Conservation (phyloP, 2,888 invertebrate species). For the Alloplasta piceator region DNA sequence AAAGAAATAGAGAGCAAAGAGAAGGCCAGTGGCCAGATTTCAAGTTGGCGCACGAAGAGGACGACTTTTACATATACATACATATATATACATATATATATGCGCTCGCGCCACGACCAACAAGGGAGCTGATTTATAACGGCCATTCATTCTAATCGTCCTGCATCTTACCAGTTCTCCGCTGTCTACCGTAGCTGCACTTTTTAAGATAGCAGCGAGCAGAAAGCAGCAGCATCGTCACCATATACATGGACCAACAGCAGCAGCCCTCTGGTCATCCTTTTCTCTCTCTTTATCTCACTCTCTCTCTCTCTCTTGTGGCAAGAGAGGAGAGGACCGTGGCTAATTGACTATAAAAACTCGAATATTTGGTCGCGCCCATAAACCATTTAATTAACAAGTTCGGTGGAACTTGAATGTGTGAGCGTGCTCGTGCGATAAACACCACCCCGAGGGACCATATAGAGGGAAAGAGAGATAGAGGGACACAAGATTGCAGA, state of each 20-base stretch:
- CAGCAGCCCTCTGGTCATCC: slow-evolving; percentile 24
- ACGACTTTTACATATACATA: slow-evolving; percentile 3
- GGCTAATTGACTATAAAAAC: slow-evolving; percentile 81
- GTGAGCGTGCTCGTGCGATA: slow-evolving; percentile 50
- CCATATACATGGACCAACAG: slow-evolving; percentile 18
- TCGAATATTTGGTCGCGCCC: slow-evolving; percentile 77
- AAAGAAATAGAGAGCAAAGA: slow-evolving; percentile 61
- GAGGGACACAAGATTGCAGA: slow-evolving; percentile 13
- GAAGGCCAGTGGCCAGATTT: slow-evolving; percentile 51
- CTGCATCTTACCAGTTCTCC: slow-evolving; percentile 75
- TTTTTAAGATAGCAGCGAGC: slow-evolving; percentile 74
- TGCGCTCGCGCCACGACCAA: slow-evolving; percentile 68
- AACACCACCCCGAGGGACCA: slow-evolving; percentile 41
- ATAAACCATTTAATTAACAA: slow-evolving; percentile 80
- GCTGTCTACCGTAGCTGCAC: slow-evolving; percentile 75
- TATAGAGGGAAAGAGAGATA: slow-evolving; percentile 2
- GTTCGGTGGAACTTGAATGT: slow-evolving; percentile 60
- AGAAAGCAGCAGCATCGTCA: slow-evolving; percentile 40
- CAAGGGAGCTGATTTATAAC: slow-evolving; percentile 79
- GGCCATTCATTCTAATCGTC: slow-evolving; percentile 81
- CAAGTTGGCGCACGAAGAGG: slow-evolving; percentile 44
- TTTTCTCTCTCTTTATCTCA: neutral
- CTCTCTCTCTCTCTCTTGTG: neutral
- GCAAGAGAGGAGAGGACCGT: slow-evolving; percentile 65
- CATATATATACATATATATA: slow-evolving; percentile 34